Percentiles rank a stretch among this genome's conserved stretches.
Conservation (phyloP, 92 coral and sea anemone genomes). For the Desmophyllum pertusum region DNA sequence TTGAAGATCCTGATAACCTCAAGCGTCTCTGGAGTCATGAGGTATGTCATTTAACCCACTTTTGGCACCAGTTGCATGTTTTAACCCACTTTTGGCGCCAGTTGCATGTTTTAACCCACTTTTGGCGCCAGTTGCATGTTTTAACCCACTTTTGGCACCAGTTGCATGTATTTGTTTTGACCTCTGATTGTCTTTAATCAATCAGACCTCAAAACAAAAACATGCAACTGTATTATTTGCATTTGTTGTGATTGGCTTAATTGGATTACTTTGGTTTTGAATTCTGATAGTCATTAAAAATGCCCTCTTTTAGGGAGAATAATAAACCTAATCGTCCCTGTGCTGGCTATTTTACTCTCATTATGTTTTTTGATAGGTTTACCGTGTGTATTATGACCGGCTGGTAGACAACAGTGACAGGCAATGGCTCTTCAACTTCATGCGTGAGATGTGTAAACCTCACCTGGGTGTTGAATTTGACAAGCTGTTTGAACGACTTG, state of each 20-base stretch:
- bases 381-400: slow-evolving; percentile 99
- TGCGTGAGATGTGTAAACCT: slow-evolving; percentile 70
- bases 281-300: neutral
- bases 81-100: too few relatives aligned
- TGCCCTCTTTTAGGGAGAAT: neutral
- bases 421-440: slow-evolving; percentile 82
- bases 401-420: slow-evolving; percentile 92
- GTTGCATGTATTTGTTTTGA: too few relatives aligned
- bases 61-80: too few relatives aligned
- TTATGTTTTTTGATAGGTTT: slow-evolving; percentile 63
- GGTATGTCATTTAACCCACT: slow-evolving; percentile 55
- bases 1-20: slow-evolving; percentile 77
- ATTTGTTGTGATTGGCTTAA: neutral
- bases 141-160: too few relatives aligned
- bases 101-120: too few relatives aligned
- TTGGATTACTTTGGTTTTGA: neutral
- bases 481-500: slow-evolving; percentile 86
- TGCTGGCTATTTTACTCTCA: neutral
- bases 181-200: too few relatives aligned
- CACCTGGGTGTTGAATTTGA: slow-evolving; percentile 87
- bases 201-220: too few relatives aligned
- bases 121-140: too few relatives aligned
- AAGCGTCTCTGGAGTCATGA: slow-evolving; percentile 98
- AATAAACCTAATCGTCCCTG: neutral
- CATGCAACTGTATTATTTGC: too few relatives aligned